Evolutionary conservation across 1,140 invertebrate species (phyloP).

Genomic region (Drosophila oshimai): DNA sequence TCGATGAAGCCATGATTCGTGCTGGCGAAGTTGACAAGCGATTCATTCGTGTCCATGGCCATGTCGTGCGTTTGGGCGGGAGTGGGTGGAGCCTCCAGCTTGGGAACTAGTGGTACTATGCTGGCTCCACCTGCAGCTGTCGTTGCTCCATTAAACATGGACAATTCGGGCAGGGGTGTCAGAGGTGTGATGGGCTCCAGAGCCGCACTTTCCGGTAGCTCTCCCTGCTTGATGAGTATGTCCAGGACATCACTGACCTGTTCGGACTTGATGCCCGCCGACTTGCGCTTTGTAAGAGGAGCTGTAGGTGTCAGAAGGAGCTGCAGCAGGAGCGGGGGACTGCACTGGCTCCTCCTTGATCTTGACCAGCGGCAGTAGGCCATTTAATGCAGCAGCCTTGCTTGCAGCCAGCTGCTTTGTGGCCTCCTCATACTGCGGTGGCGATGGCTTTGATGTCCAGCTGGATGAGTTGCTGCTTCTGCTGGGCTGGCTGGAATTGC

Average conservation of each 20-base stretch:
- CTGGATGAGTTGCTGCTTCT: constrained; percentile 68
- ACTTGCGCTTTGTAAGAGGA: constrained; percentile 78
- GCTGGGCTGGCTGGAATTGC: constrained; percentile 44
- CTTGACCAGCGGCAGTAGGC: constrained; percentile 59
- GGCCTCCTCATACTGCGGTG: constrained; percentile 88
- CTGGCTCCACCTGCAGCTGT: constrained; percentile 60
- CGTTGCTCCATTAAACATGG: constrained; percentile 43
- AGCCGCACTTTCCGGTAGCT: constrained; percentile 93
- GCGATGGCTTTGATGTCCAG: constrained; percentile 83
- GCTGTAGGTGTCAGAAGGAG: not conserved
- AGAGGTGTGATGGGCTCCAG: constrained; percentile 88
- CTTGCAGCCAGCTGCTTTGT: constrained; percentile 85
- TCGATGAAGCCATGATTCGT: constrained; percentile 51
- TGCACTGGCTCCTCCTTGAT: constrained; percentile 71
- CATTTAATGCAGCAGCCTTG: constrained; percentile 61
- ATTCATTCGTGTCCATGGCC: constrained; percentile 59
- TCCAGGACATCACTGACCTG: constrained; percentile 97
- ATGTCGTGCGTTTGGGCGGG: constrained; percentile 54
- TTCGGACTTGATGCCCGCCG: constrained; percentile 89
- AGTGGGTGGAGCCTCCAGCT: constrained; percentile 54
- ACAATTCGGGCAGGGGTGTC: constrained; percentile 63
- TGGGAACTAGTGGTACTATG: constrained; percentile 61
- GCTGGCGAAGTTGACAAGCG: constrained; percentile 19
- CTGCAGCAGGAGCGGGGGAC: constrained; percentile 17
- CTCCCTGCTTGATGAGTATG: constrained; percentile 96